These are phyloP conservation scores for Morpho deidamia DNA, from an alignment of 2,888 invertebrate genomes.

Conservation along the genomic window DNA sequence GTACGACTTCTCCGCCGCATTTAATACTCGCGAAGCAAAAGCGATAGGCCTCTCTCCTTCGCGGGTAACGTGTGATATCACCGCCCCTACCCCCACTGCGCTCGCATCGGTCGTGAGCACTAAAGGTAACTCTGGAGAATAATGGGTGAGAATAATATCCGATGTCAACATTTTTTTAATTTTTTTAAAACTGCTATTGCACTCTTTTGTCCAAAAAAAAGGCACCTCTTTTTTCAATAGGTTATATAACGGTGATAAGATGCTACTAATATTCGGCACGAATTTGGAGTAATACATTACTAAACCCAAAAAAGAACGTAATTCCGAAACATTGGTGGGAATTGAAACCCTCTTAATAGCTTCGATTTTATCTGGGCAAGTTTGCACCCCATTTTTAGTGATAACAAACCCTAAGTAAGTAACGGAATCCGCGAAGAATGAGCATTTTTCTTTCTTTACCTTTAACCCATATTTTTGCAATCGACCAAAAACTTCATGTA, in stretches of 20 bases:
- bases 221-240: not conserved
- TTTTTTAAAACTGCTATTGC: not conserved
- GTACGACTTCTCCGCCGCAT: slow-evolving; percentile 27
- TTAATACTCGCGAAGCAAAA: slow-evolving; percentile 28
- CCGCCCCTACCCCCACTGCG: slow-evolving; percentile 24
- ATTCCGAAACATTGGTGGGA: slow-evolving; percentile 19
- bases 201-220: not conserved
- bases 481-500: slow-evolving; percentile 18
- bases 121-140: slow-evolving; percentile 5
- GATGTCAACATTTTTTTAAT: not conserved
- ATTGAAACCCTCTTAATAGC: slow-evolving; percentile 16
- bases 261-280: not conserved
- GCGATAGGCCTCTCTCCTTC: slow-evolving; percentile 18
- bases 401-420: slow-evolving; percentile 26
- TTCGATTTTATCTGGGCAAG: slow-evolving; percentile 16
- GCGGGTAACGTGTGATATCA: not conserved
- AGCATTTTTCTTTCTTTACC: slow-evolving; percentile 25
- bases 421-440: slow-evolving; percentile 24
- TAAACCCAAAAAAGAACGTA: slow-evolving; percentile 9
- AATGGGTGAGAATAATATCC: not conserved
- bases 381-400: slow-evolving; percentile 17
- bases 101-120: slow-evolving; percentile 17
- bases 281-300: slow-evolving; percentile 8
- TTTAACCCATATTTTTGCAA: slow-evolving; percentile 16
- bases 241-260: not conserved